Evolutionary conservation across 2,888 invertebrate genomes (phyloP).

Genomic region (Drosophila nigritarsus): DNA sequence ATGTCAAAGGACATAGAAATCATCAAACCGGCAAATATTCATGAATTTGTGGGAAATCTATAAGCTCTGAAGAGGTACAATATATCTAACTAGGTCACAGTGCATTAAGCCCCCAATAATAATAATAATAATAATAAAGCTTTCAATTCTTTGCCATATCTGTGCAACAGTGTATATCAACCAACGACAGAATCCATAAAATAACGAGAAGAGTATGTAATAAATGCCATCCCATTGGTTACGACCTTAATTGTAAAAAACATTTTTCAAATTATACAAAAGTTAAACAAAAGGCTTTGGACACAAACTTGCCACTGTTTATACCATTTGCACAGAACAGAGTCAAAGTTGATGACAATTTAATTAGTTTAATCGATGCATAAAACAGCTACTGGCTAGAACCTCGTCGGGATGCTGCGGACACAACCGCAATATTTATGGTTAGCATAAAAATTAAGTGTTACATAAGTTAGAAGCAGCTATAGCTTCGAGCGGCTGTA

Average conservation of each 20-base stretch:
- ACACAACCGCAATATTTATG: conserved; percentile 62
- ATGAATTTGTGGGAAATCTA: background rate
- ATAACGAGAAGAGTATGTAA: conserved; percentile 3
- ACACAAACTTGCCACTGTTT: conserved; percentile 55
- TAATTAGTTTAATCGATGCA: conserved; percentile 76
- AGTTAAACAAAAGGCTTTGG: conserved; percentile 41
- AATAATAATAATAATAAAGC: background rate
- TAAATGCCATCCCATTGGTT: conserved; percentile 18
- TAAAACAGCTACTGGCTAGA: conserved; percentile 49
- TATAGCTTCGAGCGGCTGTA: background rate
- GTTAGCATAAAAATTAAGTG: conserved; percentile 75
- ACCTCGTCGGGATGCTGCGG: conserved; percentile 5
- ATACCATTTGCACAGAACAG: background rate
- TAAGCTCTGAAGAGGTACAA: background rate
- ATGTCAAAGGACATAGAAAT: background rate
- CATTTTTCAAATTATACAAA: conserved; percentile 11
- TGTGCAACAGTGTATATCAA: conserved; percentile 3
- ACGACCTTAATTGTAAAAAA: conserved; percentile 31
- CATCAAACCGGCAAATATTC: background rate
- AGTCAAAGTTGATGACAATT: conserved; percentile 68
- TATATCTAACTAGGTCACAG: background rate
- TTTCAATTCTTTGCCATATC: background rate
- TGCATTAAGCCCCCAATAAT: background rate
- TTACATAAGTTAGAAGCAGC: conserved; percentile 68
- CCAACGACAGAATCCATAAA: background rate